Base-by-base conservation (phyloP, 2,888 invertebrate genomes). In the Netelia virgata region DNA sequence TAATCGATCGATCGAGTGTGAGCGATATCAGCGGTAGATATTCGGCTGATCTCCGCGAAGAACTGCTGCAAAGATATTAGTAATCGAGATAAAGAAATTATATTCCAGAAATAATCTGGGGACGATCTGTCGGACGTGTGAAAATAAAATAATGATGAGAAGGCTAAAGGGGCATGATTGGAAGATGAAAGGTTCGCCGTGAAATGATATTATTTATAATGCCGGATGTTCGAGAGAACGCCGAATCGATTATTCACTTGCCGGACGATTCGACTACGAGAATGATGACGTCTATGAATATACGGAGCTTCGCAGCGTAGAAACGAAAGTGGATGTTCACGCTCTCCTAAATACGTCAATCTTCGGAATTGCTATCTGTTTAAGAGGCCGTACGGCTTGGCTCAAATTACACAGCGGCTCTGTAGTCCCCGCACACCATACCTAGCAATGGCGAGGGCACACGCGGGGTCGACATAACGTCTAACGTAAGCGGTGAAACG, bases 401-500 rank as follows among this genome's bases (percentile, higher is more conserved):
- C 69, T 86, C 70, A 85, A 86, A 87, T 86, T 87, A 86, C 79
- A 85, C 80, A 85, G 74, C 61, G 70, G 66, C 16, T 41, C 68
- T 70, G 47, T 18, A 55, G 23, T 14, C n/a, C 50, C 53, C 28
- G 36, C 36, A 68, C 53, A 41, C 55, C 83, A 87, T 61, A 57
- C 66, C 77, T 61, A n/a, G 66, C 43, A 57, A 66, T 41, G 74
- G 28, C 63, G 43, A 74, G 76, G 78, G 63, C 70, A 61, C 50
- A 23, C 53, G 72, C 28, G 70, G 69, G n/a, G 50, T 55, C 72
- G 83, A 76, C 16, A 53, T 87, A 82, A 70, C 84, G 84, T 85
- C 87, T 89, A n/a, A n/a, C n/a, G n/a, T n/a, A 90, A 90, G 88
- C 87, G 87, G 72, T 87, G 86, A 88, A 88, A 89, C 87, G 86